A percentile compares a stretch with the other conserved stretches of the same genome.
Evolutionary conservation across 2,888 invertebrate species (phyloP).

Genomic region (Eristalis tenax): DNA sequence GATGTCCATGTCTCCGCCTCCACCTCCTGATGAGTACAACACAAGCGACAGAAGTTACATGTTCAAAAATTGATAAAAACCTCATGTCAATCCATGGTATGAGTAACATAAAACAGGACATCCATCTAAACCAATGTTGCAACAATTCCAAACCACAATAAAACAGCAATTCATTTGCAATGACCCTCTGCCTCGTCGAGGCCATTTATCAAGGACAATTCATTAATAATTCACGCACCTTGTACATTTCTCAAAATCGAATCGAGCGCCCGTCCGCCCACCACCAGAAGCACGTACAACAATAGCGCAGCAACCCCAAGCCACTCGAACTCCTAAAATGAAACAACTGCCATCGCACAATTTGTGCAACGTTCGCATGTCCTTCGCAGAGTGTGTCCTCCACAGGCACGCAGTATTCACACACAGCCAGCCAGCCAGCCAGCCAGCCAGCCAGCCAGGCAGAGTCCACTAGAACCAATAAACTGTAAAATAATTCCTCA

Average conservation of each 20-base stretch:
- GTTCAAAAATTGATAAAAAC: not conserved
- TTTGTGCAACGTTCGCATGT: slow-evolving; percentile 69
- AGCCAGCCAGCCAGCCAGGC: not conserved
- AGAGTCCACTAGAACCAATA: slow-evolving; percentile 63
- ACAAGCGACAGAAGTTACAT: not conserved
- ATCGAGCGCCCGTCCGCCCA: slow-evolving; percentile 4
- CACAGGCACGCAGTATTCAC: slow-evolving; percentile 4
- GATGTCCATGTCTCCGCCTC: too few relatives aligned
- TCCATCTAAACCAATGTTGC: not conserved
- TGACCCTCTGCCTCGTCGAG: not conserved
- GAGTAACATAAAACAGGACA: not conserved
- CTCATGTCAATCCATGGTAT: not conserved
- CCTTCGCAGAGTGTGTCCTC: slow-evolving; percentile 37
- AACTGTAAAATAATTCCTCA: slow-evolving; percentile 72
- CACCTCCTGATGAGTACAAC: too few relatives aligned
- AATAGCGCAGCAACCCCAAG: not conserved
- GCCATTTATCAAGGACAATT: slow-evolving; percentile 70
- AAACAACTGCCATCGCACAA: slow-evolving; percentile 45
- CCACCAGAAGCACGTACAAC: not conserved
- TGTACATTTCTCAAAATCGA: slow-evolving; percentile 63
- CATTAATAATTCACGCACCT: slow-evolving; percentile 68
- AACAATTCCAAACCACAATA: slow-evolving; percentile 5
- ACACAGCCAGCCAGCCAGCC: not conserved
- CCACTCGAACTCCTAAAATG: not conserved
- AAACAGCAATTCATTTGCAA: slow-evolving; percentile 30